Base-by-base conservation (phyloP, 2,113 vertebrate genomes). In the Grus americana region DNA sequence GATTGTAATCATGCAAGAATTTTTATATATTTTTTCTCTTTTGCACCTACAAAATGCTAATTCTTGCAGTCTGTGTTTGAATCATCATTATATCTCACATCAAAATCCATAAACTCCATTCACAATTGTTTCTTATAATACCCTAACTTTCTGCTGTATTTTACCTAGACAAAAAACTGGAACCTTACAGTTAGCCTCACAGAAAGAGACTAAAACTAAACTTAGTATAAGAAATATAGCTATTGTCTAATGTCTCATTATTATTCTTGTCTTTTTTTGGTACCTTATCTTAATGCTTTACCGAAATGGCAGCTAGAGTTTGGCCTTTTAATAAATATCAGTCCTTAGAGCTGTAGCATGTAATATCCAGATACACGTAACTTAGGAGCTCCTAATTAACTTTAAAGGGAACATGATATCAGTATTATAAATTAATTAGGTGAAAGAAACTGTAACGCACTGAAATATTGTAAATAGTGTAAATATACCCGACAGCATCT, bases 21-120 rank as follows among this genome's bases (percentile, higher is more conserved):
- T 66, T 47, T 74, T 52, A 8, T 24, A 79, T 86, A 1, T 1
- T 52, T 81, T 72, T 90, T 65, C 15, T 36, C 22, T 55, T 74
- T 59, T 0, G 1, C 36, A 38, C 2, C 6, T 54, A 40, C 27
- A 32, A 65, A 58, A 7, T 24, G 2, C 1, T 75, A 5, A 58
- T 54, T 91, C 6, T 42, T 44, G 3, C 3, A 49, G 12, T 36
- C 24, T 62, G 6, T 66, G 5, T 73, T 76, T 83, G 17, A 84
- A 66, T 58, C 11, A 14, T 10, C 4, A 12, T 47, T n/a, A 27
- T 42, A 40, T 40, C 12, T 38, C 10, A 63, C 17, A 85, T 5
- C 10, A 74, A 27, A 44, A 40, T 38, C 5, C 59, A 27, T 70
- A 54, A 92, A 38, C 7, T 82, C 10, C 2, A 61, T 50, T 4